Base-by-base conservation (phyloP, 2,888 invertebrate genomes). In the Leistus spinibarbis region DNA sequence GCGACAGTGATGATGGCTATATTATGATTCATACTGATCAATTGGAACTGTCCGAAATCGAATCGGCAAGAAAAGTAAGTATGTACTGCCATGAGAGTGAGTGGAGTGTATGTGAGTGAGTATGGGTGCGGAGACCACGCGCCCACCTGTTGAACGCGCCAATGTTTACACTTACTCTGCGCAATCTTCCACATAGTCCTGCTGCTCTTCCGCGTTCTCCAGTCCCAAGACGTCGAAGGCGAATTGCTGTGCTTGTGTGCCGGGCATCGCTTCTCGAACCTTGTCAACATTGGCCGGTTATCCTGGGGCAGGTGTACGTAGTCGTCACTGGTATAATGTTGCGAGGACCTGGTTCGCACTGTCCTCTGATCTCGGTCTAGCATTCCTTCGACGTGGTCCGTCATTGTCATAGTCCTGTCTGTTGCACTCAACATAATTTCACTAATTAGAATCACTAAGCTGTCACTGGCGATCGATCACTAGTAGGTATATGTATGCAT, bases 311-410 rank as follows among this genome's bases (percentile, higher is more conserved):
- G 20, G 20, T 19, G 22, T 22, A 60, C 19, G 1, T 60, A 19
- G 60, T 20, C 19, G 24, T 64, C 24, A 23, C 63, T 63, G 19
- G 63, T 63, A 40, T 40, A 40, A 40, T 40, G 40, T 1, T 64
- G 64, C 60, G 22, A 10, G 60, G 60, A 60, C 17, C 60, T 60
- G 3, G 60, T 60, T 10, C 72, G 67, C 23, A 73, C 83, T 40
- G 85, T 85, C 77, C 85, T 82, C 79, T 83, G 83, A 77, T 85
- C 85, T 54, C 85, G 81, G 71, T 85, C 83, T 69, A 85, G 79
- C 84, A 85, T 85, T 60, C 85, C 84, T 67, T 78, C 80, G 57
- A 82, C 62, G 76, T 84, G 83, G 10, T 60, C 54, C 81, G 81
- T 77, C 73, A 40, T 66, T 53, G 56, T 23, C 77, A 76, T 77